Base-by-base conservation (phyloP, 2,113 vertebrate species). In the Neoarius graeffei region DNA sequence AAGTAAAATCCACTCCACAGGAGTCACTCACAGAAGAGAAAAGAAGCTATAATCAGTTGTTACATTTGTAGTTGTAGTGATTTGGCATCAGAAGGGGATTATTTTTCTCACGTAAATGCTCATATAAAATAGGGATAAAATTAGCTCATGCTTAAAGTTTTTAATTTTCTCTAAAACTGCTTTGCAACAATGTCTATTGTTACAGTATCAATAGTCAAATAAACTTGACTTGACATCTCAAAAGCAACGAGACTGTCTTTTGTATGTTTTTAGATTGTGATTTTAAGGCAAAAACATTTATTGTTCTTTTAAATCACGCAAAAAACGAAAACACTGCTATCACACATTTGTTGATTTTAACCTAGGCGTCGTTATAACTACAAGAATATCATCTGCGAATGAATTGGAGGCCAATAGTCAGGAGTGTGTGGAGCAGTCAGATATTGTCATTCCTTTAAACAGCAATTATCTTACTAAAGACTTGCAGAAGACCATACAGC, bases 311-410 rank as follows among this genome's bases (percentile, higher is more conserved):
- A 80, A 81, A 67, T 87, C 86, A 54, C 87, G 89, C 69, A 89
- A 91, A 81, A 90, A 88, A 56, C 5, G 56, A 85, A 91, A 89
- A 89, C 91, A 89, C 48, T 15, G 59, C 81, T 27, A 80, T 85
- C 81, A 90, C 56, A 56, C 89, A 79, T 83, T 88, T 64, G 48
- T 62, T 87, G 83, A 92, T 89, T 89, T 90, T 74, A 90, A 90
- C 88, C 83, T 84, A 15, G 86, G 25, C 69, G 81, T 89, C 30
- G 86, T 87, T 79, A 13, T 57, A 69, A 81, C 35, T 42, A 42
- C 42, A 87, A 13, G 27, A 3, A 4, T 4, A 71, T 35, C 13
- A 15, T 71, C 30, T 83, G n/a, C 57, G 11, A 64, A 23, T 64
- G 60, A 64, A 25, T 64, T 64, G 60, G 60, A 7, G 60, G 60